Conservation (phyloP, 2,888 invertebrate species). For the Andrena fulva region DNA sequence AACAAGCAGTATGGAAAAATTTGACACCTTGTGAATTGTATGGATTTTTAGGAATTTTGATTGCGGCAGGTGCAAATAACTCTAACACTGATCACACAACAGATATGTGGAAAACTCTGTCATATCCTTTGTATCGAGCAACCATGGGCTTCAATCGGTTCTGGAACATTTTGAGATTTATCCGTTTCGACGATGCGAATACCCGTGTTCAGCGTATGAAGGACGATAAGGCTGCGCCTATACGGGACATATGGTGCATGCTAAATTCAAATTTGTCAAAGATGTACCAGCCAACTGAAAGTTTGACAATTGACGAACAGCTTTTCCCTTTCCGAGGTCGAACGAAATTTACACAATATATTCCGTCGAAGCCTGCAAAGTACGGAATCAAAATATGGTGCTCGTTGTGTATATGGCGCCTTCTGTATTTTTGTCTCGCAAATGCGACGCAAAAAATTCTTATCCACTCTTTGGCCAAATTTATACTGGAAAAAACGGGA, state of each 20-base stretch:
- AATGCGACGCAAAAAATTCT: too few species aligned
- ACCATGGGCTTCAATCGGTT: constrained; percentile 15
- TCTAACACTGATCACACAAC: constrained; percentile 53
- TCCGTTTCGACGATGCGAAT: constrained; percentile 31
- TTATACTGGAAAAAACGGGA: constrained; percentile 55
- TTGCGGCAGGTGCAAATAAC: constrained; percentile 57
- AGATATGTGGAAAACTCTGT: constrained; percentile 25
- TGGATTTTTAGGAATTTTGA: constrained; percentile 61
- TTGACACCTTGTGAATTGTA: constrained; percentile 14
- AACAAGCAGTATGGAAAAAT: background rate
- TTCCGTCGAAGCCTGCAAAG: constrained; percentile 63
- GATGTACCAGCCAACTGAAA: constrained; percentile 71
- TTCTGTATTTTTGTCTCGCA: too few species aligned
- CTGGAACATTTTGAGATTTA: constrained; percentile 23
- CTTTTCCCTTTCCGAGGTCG: too few species aligned
- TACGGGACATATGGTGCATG: constrained; percentile 73
- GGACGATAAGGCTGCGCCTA: constrained; percentile 70
- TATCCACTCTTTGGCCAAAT: too few species aligned
- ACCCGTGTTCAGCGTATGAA: constrained; percentile 19
- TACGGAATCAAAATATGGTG: too few species aligned
- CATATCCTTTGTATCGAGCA: constrained; percentile 32
- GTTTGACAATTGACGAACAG: constrained; percentile 66
- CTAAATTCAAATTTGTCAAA: constrained; percentile 73
- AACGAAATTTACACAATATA: too few species aligned
- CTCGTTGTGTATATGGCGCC: too few species aligned